These are phyloP conservation scores for Falco peregrinus DNA, from an alignment of 2,797 vertebrate genomes.

Conservation along the genomic window DNA sequence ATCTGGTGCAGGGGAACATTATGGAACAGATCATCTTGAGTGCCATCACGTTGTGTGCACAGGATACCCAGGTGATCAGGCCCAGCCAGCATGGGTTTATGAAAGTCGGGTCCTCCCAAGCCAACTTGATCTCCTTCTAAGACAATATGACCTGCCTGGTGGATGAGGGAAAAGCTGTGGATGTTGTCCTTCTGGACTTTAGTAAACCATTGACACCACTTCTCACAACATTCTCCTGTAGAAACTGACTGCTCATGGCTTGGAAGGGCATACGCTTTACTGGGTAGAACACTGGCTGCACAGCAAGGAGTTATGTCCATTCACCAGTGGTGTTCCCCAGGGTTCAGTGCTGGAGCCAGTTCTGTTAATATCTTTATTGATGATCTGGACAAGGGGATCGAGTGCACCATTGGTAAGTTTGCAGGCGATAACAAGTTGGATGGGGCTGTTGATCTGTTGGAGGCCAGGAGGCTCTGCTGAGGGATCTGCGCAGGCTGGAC, in stretches of 20 bases:
- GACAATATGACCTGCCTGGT: fast-evolving
- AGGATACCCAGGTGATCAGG: not conserved
- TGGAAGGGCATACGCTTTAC: not conserved
- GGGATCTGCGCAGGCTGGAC: not conserved
- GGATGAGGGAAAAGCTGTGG: not conserved
- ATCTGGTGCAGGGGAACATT: not conserved
- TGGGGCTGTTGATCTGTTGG: fast-evolving
- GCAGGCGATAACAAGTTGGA: fast-evolving
- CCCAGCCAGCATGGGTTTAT: not conserved
- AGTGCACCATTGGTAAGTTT: not conserved
- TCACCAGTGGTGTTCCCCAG: not conserved
- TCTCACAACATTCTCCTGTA: not conserved
- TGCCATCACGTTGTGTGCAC: fast-evolving
- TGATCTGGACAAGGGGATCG: not conserved
- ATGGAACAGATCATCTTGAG: not conserved
- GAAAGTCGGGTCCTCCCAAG: not conserved
- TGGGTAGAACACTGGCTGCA: not conserved
- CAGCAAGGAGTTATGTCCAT: no score
- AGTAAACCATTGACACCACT: not conserved
- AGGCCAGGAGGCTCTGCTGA: not conserved
- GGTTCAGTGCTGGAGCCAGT: not conserved
- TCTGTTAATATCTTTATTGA: not conserved
- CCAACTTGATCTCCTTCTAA: not conserved
- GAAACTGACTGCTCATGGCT: not conserved
- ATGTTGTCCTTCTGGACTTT: not conserved